Evolutionary conservation across 2,113 vertebrate species (phyloP).

Genomic region (Callipepla squamata): DNA sequence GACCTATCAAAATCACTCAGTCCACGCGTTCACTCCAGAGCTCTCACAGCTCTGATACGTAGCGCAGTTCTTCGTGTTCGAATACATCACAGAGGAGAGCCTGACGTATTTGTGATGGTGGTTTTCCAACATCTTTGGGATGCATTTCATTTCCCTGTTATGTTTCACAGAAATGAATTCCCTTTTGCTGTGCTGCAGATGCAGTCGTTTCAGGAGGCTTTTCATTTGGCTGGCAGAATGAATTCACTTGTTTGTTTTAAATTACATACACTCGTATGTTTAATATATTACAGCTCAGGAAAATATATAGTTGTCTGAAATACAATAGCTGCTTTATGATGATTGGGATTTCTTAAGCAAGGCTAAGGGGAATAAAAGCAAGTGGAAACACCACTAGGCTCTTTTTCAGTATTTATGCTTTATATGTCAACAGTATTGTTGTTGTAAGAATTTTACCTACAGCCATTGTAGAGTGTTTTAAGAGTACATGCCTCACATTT

Average conservation of each 20-base stretch:
- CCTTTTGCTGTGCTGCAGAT: neutral
- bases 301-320: neutral
- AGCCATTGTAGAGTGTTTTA: neutral
- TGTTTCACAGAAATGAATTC: neutral
- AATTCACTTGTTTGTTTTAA: neutral
- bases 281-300: neutral
- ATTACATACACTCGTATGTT: neutral
- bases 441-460: neutral
- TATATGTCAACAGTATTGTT: neutral
- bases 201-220: rapidly evolving
- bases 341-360: neutral
- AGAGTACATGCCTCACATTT: neutral
- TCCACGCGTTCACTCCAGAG: neutral
- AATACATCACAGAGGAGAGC: neutral
- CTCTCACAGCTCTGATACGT: neutral
- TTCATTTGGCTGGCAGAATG: neutral
- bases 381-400: neutral
- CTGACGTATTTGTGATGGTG: rapidly evolving
- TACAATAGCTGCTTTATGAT: neutral
- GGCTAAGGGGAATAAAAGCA: neutral
- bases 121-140: neutral
- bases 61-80: neutral
- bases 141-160: neutral
- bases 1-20: rapidly evolving
- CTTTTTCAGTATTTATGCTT: neutral